Base-by-base conservation (phyloP, 2,888 invertebrate species). In the Myopa tessellatipennis region DNA sequence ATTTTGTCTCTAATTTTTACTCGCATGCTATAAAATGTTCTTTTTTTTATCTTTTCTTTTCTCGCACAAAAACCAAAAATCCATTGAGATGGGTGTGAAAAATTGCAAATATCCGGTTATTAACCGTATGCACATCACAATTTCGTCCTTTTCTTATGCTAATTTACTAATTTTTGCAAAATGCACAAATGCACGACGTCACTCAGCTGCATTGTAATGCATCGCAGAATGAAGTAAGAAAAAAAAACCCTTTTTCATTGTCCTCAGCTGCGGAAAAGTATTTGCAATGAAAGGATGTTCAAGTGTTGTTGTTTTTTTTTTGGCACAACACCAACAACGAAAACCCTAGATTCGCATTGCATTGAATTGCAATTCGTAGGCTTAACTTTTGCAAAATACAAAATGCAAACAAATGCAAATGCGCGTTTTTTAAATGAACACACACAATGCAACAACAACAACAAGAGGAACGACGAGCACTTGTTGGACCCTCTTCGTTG, bases 261-360 rank as follows among this genome's bases (percentile, higher is more conserved):
- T 68, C 45, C 45, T 18, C 71, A 36, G 52, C 18, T 52, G 14
- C 58, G 16, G 16, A 58, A 60, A 40, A 61, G 38, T 60, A 16
- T 38, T 73, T 61, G 58, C 10, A 45, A 36, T 65, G 36, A 74
- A 65, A 58, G 74, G 65, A 74, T 74, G 52, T 74, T 50, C 36
- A 40, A 74, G 74, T 65, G 52, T 65, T 74, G 65, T 63, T 58
- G 14, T 67, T 67, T 0, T 34, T 65, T 26, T 50, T 8, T 8
- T 63, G 10, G 34, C 2, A 10, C 14, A 65, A 65, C 14, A 34
- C 10, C 65, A 65, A 65, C 38, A 36, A 65, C 12, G 8, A 61
- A n/a, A 61, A 26, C 61, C n/a, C n/a, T 26, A 61, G 34, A 36
- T 36, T 18, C 36, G 38, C 34, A 65, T 61, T 65, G 38, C 36